Conservation (phyloP, 2,888 invertebrate genomes). For the Candidula unifasciata region DNA sequence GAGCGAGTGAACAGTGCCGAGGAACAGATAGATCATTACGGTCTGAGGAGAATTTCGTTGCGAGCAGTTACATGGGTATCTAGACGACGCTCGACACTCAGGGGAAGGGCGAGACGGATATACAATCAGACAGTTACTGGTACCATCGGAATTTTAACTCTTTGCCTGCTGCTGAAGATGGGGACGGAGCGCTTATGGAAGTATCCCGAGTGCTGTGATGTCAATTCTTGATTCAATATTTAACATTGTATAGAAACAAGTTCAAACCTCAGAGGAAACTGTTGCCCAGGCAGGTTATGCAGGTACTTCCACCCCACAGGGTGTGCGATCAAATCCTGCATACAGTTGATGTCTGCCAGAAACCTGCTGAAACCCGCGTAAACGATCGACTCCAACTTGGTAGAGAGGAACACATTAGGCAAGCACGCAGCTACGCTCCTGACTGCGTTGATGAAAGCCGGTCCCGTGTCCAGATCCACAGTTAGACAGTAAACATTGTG, state of each 20-base stretch:
- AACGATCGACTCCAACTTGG: constrained; percentile 18
- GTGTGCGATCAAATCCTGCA: constrained; percentile 67
- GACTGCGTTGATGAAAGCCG: constrained; percentile 31
- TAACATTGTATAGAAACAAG: neutral
- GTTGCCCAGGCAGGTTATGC: constrained; percentile 75
- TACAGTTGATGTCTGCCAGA: constrained; percentile 76
- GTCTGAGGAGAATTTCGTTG: too few relatives aligned
- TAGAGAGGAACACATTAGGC: constrained; percentile 72
- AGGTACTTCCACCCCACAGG: constrained; percentile 73
- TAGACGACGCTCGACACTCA: too few relatives aligned
- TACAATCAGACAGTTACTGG: too few relatives aligned
- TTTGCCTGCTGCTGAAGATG: too few relatives aligned
- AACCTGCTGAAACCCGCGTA: constrained; percentile 66
- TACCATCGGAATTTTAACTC: too few relatives aligned
- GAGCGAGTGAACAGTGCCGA: too few relatives aligned
- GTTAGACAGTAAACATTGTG: constrained; percentile 16
- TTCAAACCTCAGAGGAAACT: constrained; percentile 68
- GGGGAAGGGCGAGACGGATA: too few relatives aligned
- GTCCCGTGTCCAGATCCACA: constrained; percentile 1
- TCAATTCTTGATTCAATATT: too few relatives aligned
- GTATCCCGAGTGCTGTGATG: too few relatives aligned
- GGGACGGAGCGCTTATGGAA: too few relatives aligned
- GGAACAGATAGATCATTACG: too few relatives aligned
- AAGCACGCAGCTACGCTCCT: constrained; percentile 69
- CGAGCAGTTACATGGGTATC: too few relatives aligned